Percentiles rank a stretch among this genome's conserved stretches.
Conservation (phyloP, 2,113 vertebrate species). For the Chrysochloris asiatica region DNA sequence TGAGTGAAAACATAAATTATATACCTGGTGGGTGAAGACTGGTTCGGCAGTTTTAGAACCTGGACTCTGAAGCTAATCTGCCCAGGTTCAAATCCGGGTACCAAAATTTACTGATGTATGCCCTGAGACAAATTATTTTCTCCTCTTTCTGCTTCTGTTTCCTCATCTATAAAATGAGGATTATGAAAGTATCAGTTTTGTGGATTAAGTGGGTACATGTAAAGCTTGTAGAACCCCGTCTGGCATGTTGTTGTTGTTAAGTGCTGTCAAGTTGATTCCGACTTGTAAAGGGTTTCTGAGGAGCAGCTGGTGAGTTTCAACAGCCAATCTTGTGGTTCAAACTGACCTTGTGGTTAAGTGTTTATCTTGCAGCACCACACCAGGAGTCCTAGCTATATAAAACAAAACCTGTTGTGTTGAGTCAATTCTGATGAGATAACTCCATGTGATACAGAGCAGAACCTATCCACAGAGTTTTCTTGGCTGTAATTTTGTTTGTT, state of each 20-base stretch:
- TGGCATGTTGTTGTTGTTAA: accelerated
- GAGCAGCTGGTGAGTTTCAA: no score
- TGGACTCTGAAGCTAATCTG: background rate
- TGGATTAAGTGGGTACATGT: background rate
- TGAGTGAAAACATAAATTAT: background rate
- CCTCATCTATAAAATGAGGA: background rate
- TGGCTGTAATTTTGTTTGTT: background rate
- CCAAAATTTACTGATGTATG: background rate
- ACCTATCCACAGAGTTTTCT: background rate
- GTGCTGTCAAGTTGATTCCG: no score
- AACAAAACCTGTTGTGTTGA: no score
- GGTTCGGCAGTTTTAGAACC: background rate
- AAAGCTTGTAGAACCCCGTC: background rate
- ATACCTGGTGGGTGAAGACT: background rate
- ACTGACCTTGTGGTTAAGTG: no score
- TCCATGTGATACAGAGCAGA: no score
- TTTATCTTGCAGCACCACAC: no score
- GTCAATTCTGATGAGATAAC: no score
- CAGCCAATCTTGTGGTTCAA: no score
- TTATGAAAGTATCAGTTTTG: background rate
- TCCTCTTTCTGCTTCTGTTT: background rate
- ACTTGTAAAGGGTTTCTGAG: no score
- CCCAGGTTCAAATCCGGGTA: background rate
- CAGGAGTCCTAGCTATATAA: no score
- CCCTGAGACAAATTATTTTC: background rate